Evolutionary conservation across 2,888 invertebrate species (phyloP).

Genomic region (Xylocampa areola): DNA sequence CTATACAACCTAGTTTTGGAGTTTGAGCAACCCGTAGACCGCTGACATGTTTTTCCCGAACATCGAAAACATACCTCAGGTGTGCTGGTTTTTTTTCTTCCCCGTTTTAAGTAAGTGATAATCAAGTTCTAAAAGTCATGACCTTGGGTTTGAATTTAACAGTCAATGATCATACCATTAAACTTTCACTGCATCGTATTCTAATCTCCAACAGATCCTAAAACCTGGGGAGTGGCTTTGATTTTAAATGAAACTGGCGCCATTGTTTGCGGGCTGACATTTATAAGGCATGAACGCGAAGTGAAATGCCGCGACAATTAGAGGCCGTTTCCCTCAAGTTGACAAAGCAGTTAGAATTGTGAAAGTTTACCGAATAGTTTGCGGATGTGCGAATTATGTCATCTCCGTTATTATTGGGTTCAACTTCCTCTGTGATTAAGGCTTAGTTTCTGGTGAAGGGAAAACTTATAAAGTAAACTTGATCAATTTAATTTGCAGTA

Average conservation of each 20-base stretch:
- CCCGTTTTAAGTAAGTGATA: too few species aligned
- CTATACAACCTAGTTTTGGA: too few species aligned
- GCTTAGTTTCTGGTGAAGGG: constrained; percentile 1
- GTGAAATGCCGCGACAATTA: constrained; percentile 34
- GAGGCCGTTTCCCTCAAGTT: constrained; percentile 25
- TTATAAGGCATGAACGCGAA: constrained; percentile 24
- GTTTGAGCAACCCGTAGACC: too few species aligned
- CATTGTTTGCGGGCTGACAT: constrained; percentile 35
- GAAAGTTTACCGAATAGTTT: constrained; percentile 45
- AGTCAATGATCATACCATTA: too few species aligned
- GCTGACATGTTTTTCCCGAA: too few species aligned
- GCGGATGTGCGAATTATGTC: constrained; percentile 40
- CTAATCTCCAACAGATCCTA: too few species aligned
- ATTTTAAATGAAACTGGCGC: constrained; percentile 1
- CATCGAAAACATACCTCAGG: too few species aligned
- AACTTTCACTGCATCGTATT: too few species aligned
- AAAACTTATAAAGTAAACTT: not conserved
- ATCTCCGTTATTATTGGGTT: constrained; percentile 27
- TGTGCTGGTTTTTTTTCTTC: too few species aligned
- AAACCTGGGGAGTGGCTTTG: constrained; percentile 1
- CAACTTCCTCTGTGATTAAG: constrained; percentile 12
- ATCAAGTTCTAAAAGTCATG: too few species aligned
- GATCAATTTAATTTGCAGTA: not conserved
- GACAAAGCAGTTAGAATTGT: constrained; percentile 34
- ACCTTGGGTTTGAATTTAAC: too few species aligned